Conservation (phyloP, 2,888 invertebrate genomes). For the Chironomus tentans region DNA sequence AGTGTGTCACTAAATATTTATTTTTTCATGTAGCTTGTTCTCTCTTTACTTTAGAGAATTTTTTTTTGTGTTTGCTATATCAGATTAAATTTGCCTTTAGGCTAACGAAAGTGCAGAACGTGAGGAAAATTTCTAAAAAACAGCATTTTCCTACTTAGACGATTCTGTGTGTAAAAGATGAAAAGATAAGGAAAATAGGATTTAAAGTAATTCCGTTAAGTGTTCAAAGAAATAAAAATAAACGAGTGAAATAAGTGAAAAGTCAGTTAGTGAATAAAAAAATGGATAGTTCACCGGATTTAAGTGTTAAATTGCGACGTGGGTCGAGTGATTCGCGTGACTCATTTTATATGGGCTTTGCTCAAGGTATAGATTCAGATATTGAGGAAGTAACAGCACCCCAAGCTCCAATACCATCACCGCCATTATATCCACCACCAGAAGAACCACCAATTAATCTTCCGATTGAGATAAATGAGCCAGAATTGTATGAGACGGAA, state of each 20-base stretch:
- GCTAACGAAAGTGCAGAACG: too few species aligned
- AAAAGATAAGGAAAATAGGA: background rate
- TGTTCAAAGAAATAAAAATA: background rate
- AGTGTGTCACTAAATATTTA: background rate
- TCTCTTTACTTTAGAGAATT: too few species aligned
- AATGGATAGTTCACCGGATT: constrained; percentile 73
- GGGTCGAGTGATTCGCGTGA: constrained; percentile 81
- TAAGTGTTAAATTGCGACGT: constrained; percentile 73
- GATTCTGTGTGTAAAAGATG: background rate
- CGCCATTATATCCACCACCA: background rate
- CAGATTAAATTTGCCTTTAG: too few species aligned
- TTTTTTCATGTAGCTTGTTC: too few species aligned
- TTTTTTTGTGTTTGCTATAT: too few species aligned
- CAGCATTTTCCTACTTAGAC: background rate
- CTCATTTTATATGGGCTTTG: constrained; percentile 85
- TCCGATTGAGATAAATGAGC: background rate
- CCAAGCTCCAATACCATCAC: background rate
- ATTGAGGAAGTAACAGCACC: constrained; percentile 62
- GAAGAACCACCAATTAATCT: background rate
- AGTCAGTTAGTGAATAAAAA: background rate
- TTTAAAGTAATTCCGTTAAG: too few species aligned
- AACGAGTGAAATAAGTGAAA: background rate
- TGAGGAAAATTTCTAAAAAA: background rate
- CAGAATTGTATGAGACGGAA: background rate
- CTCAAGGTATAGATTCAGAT: constrained; percentile 82